Evolutionary conservation across 2,888 invertebrate genomes (phyloP).

Genomic region (Cyaniris semiargus): DNA sequence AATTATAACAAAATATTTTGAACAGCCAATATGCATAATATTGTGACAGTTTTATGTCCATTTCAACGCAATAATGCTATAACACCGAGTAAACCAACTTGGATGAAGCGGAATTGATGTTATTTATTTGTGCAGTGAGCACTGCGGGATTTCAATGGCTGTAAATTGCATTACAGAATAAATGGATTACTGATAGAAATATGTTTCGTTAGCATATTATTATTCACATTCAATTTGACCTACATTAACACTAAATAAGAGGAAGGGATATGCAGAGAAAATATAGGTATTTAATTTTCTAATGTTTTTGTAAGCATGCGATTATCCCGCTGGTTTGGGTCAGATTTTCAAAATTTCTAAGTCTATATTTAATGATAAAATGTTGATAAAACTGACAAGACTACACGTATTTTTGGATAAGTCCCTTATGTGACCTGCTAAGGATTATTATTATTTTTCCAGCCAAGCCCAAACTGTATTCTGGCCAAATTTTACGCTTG

Average conservation of each 20-base stretch:
- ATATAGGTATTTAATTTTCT: not conserved
- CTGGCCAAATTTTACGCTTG: no score
- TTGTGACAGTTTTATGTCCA: not conserved
- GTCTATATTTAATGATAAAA: no score
- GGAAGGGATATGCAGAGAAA: not conserved
- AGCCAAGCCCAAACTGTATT: no score
- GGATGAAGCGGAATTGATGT: slow-evolving; percentile 39
- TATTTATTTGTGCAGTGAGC: slow-evolving; percentile 40
- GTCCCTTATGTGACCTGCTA: no score
- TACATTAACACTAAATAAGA: slow-evolving; percentile 1
- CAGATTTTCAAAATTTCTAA: no score
- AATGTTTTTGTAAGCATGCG: no score
- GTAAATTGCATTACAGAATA: slow-evolving; percentile 52
- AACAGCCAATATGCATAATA: not conserved
- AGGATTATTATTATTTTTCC: no score
- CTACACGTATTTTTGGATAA: no score
- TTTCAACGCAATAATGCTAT: not conserved
- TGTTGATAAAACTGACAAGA: no score
- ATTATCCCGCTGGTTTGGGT: no score
- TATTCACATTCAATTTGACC: slow-evolving; percentile 19
- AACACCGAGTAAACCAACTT: slow-evolving; percentile 1
- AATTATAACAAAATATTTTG: not conserved
- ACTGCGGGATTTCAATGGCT: slow-evolving; percentile 49
- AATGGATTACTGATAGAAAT: slow-evolving; percentile 47
- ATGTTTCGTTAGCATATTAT: slow-evolving; percentile 24